Conservation (phyloP, 1,140 invertebrate genomes). For the Drosophila sechellia region DNA sequence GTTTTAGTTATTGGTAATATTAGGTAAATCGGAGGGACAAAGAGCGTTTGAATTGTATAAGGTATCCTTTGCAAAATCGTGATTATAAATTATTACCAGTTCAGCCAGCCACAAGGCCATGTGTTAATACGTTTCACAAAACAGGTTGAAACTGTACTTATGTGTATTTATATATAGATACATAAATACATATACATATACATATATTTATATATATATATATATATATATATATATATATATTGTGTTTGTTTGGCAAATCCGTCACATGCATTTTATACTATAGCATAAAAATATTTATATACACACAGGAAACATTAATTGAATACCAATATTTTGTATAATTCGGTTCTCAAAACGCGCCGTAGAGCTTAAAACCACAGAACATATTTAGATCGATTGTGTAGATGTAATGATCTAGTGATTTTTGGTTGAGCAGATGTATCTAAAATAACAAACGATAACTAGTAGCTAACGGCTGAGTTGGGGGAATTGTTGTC, state of each 20-base stretch:
- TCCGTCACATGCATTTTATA: constrained; percentile 42
- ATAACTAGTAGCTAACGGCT: constrained; percentile 54
- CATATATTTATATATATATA: constrained; percentile 16
- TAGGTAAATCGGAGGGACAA: constrained; percentile 8
- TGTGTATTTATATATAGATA: constrained; percentile 9
- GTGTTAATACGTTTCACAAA: constrained; percentile 50
- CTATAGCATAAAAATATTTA: constrained; percentile 33
- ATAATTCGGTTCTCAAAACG: constrained; percentile 40
- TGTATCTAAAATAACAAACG: constrained; percentile 28
- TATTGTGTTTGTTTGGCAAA: constrained; percentile 36
- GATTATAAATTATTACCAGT: constrained; percentile 72
- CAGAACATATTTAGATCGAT: constrained; percentile 44
- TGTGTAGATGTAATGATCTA: constrained; percentile 17
- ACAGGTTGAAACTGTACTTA: constrained; percentile 3
- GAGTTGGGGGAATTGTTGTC: constrained; percentile 36
- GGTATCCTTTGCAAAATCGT: constrained; percentile 27
- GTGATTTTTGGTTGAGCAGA: constrained; percentile 40
- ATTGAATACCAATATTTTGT: constrained; percentile 40
- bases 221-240: constrained; percentile 4
- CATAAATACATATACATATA: constrained; percentile 12
- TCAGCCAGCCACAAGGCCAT: constrained; percentile 32
- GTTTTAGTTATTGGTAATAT: too few species aligned
- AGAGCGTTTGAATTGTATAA: background rate
- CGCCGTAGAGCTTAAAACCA: constrained; percentile 42
- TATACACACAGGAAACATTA: constrained; percentile 22